Conservation (phyloP, 2,797 vertebrate species). For the Sebastes oblongus region DNA sequence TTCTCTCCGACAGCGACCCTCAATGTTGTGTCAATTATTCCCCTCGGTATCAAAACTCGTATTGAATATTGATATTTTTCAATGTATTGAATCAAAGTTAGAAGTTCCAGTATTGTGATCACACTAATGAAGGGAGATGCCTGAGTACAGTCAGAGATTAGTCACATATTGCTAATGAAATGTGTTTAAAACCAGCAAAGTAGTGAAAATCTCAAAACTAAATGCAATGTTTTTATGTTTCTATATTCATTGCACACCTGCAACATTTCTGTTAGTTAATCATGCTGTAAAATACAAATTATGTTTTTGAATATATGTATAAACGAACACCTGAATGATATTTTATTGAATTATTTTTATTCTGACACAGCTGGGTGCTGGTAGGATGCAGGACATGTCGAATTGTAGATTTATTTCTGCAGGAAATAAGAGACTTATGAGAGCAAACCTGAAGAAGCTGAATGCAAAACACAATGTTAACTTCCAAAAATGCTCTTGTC, state of each 20-base stretch:
- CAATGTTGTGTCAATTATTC: too few relatives aligned
- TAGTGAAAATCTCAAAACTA: background rate
- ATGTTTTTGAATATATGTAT: background rate
- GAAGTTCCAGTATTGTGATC: too few relatives aligned
- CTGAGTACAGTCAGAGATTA: background rate
- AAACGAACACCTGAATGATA: too few relatives aligned
- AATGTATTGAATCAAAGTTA: too few relatives aligned
- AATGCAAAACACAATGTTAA: background rate
- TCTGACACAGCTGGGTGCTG: background rate
- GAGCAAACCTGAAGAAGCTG: background rate
- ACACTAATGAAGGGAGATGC: too few relatives aligned
- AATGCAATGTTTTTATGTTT: background rate
- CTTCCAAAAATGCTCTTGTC: background rate
- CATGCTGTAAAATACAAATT: background rate
- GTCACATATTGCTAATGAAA: background rate
- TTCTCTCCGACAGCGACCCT: too few relatives aligned
- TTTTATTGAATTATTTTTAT: background rate
- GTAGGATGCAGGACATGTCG: background rate
- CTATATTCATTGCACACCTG: background rate
- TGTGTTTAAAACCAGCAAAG: background rate
- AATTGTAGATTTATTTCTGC: background rate
- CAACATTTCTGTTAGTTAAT: background rate
- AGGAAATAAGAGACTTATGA: background rate
- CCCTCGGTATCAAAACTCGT: too few relatives aligned
- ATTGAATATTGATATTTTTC: too few relatives aligned